phyloP scores from a whole-genome alignment of 2,888 invertebrate genomes.

The Diarsia dahlii region DNA sequence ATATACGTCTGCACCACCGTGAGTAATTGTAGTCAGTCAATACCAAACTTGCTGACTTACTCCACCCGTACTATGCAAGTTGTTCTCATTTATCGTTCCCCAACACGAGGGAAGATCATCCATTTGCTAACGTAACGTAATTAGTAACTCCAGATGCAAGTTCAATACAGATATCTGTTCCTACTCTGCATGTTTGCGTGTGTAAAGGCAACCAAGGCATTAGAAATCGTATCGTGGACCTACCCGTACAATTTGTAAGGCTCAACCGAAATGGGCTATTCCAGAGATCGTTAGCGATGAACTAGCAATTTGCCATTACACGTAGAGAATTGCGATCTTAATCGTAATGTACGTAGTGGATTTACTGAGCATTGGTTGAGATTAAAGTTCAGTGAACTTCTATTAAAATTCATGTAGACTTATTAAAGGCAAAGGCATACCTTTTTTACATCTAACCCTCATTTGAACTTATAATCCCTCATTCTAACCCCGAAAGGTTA shows the following conservation, averaged over 20 bases:
- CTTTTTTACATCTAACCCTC: neutral
- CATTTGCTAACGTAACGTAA: slow-evolving; percentile 41
- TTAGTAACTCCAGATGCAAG: slow-evolving; percentile 32
- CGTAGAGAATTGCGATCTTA: slow-evolving; percentile 61
- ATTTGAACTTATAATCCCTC: neutral
- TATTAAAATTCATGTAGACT: slow-evolving; percentile 11
- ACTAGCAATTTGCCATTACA: slow-evolving; percentile 61
- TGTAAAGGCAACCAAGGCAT: slow-evolving; percentile 49
- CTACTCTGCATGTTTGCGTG: slow-evolving; percentile 47
- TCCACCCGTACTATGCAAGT: neutral
- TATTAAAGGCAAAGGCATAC: neutral
- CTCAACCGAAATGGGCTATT: slow-evolving; percentile 62
- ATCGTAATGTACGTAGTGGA: slow-evolving; percentile 50
- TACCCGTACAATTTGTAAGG: slow-evolving; percentile 58
- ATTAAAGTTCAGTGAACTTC: slow-evolving; percentile 48
- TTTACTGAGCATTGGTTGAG: slow-evolving; percentile 48
- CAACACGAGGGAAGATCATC: slow-evolving; percentile 20
- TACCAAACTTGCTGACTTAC: neutral
- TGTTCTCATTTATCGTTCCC: slow-evolving; percentile 12
- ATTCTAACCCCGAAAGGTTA: neutral
- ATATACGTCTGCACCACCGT: neutral
- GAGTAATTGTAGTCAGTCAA: neutral
- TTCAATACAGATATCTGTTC: slow-evolving; percentile 48
- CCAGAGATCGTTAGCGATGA: slow-evolving; percentile 57
- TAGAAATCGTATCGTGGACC: slow-evolving; percentile 57